Evolutionary conservation across 2,797 vertebrate genomes (phyloP), one percentile per base, ranked within the genome.

Genomic region (Fringilla coelebs): DNA sequence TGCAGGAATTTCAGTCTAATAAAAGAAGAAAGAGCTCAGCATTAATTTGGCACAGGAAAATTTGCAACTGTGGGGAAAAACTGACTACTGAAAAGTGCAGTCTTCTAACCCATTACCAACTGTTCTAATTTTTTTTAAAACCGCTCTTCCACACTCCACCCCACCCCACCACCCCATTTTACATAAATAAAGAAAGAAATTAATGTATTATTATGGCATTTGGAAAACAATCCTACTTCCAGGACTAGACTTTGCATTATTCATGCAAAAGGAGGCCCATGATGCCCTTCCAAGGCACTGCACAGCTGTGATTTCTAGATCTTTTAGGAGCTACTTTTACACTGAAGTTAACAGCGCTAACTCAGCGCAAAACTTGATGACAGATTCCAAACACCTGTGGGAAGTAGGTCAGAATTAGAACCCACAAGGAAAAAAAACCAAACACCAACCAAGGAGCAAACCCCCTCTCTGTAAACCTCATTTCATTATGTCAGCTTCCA

Each of bases 361-460:
- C 17, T 91, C 65, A 88, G 67, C 65, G 89, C 41, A 84, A 88
- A 88, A 86, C 58, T 26, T n/a, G 31, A 81, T 75, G 57, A 73
- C 66, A 73, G 49, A 55, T 65, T 85, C 54, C 58, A 88, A 93
- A 88, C 46, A 83, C 61, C 52, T 60, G 14, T 70, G 52, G 34
- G 51, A 91, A 90, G 46, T 52, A 75, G 54, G 57, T 84, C 65
- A 68, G 17, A 75, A 43, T 41, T 34, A 83, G 9, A 73, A 58
- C 4, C 88, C 63, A 6, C 7, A 52, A 7, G 21, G 17, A 5
- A 10, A 3, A 17, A 3, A 14, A 58, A 17, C n/a, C n/a, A 6
- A 2, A 1, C 18, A 22, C 1, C 10, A 71, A 22, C 5, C 17
- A 62, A 51, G 3, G 58, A 72, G 26, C 9, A 52, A 54, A 3